Conservation (phyloP, 1,140 invertebrate genomes). For the Drosophila ercepeae region DNA sequence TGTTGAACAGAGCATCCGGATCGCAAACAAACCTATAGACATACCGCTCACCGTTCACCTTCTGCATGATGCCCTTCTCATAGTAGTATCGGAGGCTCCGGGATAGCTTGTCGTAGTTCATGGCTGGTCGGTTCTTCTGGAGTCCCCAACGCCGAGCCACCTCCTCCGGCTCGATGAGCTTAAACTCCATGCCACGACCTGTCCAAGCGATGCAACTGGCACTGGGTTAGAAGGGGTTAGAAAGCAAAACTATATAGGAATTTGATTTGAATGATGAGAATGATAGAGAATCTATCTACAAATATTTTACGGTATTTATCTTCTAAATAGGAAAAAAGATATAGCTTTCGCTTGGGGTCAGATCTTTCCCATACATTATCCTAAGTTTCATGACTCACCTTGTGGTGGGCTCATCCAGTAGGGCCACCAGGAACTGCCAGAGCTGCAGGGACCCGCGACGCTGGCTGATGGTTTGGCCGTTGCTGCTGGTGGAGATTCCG, state of each 20-base stretch:
- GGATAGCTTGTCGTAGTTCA: conserved; percentile 98
- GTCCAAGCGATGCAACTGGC: conserved; percentile 97
- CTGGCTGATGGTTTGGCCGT: conserved; percentile 69
- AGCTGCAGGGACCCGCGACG: conserved; percentile 94
- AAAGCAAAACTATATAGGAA: too few species aligned
- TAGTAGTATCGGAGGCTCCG: conserved; percentile 97
- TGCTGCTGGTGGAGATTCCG: conserved; percentile 73
- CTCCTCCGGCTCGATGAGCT: conserved; percentile 97
- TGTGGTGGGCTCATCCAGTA: conserved; percentile 92
- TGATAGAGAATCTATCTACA: too few species aligned
- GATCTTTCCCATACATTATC: too few species aligned
- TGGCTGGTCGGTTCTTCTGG: conserved; percentile 95
- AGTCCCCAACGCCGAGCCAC: conserved; percentile 93
- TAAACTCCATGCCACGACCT: conserved; percentile 96
- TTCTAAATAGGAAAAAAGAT: too few species aligned
- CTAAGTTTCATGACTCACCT: conserved; percentile 66
- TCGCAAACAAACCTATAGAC: conserved; percentile 98
- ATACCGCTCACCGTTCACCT: conserved; percentile 97
- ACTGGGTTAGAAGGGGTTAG: conserved; percentile 84
- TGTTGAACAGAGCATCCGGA: conserved; percentile 95
- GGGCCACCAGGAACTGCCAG: conserved; percentile 96
- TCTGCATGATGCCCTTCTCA: conserved; percentile 99
- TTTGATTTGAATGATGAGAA: too few species aligned
- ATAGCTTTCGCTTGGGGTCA: too few species aligned
- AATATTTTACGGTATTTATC: too few species aligned